Conservation (phyloP, 1,140 invertebrate genomes). For the Probaryconus sp. region DNA sequence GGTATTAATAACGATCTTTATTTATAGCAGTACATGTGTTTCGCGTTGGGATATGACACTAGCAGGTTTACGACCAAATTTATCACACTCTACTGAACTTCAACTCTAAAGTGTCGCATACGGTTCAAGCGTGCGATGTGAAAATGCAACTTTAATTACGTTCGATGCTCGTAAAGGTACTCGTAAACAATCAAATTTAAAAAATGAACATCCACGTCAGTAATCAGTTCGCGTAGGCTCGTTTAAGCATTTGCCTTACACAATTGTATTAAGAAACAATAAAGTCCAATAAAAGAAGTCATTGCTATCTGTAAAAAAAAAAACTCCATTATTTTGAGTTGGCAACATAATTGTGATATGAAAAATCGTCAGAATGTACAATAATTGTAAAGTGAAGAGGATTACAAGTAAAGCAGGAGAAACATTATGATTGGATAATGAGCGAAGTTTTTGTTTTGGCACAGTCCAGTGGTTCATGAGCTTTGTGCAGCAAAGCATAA, state of each 20-base stretch:
- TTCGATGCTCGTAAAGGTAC: slow-evolving; percentile 29
- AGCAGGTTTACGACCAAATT: slow-evolving; percentile 52
- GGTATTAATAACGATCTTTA: slow-evolving; percentile 52
- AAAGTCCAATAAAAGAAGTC: too few species aligned
- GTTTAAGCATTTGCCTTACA: too few species aligned
- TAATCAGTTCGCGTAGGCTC: too few species aligned
- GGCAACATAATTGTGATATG: too few species aligned
- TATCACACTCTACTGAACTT: slow-evolving; percentile 54
- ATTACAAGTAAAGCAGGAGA: too few species aligned
- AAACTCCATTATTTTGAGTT: too few species aligned
- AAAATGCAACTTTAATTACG: slow-evolving; percentile 42
- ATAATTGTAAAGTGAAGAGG: too few species aligned
- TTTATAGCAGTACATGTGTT: slow-evolving; percentile 48
- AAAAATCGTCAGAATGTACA: too few species aligned
- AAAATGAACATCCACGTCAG: too few species aligned
- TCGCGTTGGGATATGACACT: slow-evolving; percentile 39
- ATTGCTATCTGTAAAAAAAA: too few species aligned
- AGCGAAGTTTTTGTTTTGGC: not conserved
- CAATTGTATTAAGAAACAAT: too few species aligned
- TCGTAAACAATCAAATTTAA: slow-evolving; percentile 25
- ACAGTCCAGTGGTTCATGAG: not conserved
- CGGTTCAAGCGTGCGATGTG: slow-evolving; percentile 32
- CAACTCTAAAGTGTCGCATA: slow-evolving; percentile 44
- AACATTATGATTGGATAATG: not conserved
- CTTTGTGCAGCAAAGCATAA: slow-evolving; percentile 5